Base-by-base conservation (phyloP, 2,888 invertebrate genomes). In the Mycalesis mineus region DNA sequence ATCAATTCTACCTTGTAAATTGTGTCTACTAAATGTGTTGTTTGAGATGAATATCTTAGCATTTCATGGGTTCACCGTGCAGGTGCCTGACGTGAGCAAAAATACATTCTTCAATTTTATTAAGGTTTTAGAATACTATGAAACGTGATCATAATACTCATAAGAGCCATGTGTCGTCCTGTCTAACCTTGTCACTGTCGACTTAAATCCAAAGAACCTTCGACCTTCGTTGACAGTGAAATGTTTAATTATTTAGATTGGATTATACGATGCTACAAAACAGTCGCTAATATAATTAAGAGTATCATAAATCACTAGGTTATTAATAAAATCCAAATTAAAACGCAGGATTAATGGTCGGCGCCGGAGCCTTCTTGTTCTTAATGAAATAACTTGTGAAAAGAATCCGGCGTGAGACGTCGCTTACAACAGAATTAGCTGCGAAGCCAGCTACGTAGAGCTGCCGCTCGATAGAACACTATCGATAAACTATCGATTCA, bases 281-380 rank as follows among this genome's bases (percentile, higher is more conserved):
- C 47, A 33, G 15, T 47, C 15, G 15, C 31, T 15, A 17, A 9
- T 47, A 15, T 33, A 47, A 47, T 17, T 31, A 47, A 47, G 33
- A 31, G 31, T 15, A 17, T 33, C 15, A 47, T 47, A 33, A 47
- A 47, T 47, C 47, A 33, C 33, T 47, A 11, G 11, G 47, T 33
- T 9, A 47, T 47, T 33, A 47, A 47, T 47, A 47, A 47, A 33
- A 47, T 33, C 36, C 36, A 36, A 47, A 47, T 47, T 33, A 47
- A 47, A 47, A 33, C 45, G 31, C 47, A 33, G 47, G 47, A 47
- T 47, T 47, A 47, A 47, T 47, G 47, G 33, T 9, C 9, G 29
- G n/a, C 9, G 9, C 33, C 31, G 33, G 33, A 14, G 11, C 11
- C 1, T 11, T 4, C 15, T 47, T 47, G 15, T 47, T 47, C 47